A percentile compares a stretch with the other conserved stretches of the same genome.
Conservation (phyloP, 2,888 invertebrate species). For the Ormyrus pomaceus region DNA sequence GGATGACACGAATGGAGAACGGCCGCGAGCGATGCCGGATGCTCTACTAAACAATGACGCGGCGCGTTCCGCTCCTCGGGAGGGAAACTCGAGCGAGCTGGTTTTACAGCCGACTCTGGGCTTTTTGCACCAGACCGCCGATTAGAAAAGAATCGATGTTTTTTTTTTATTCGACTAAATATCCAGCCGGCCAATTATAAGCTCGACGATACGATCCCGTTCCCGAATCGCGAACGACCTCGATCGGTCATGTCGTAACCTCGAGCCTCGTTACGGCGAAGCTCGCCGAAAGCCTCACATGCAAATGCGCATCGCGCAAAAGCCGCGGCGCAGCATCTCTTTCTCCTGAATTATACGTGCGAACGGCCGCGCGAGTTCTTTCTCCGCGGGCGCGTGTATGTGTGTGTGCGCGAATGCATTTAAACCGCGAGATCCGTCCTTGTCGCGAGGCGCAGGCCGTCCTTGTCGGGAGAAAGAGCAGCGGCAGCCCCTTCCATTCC, state of each 20-base stretch:
- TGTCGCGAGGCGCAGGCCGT: conserved; percentile 60
- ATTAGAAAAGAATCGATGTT: too few species aligned
- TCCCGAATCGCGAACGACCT: background rate
- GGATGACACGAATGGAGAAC: conserved; percentile 23
- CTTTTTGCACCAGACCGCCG: background rate
- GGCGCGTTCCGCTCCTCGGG: conserved; percentile 44
- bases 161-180: too few species aligned
- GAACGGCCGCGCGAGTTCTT: too few species aligned
- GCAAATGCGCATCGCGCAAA: too few species aligned
- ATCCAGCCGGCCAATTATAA: too few species aligned
- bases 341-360: too few species aligned
- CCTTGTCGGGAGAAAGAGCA: conserved; percentile 57
- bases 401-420: too few species aligned
- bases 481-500: background rate
- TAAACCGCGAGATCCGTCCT: conserved; percentile 59
- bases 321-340: too few species aligned
- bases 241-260: background rate
- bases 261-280: too few species aligned
- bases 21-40: conserved; percentile 25
- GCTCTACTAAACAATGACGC: conserved; percentile 40
- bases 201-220: background rate
- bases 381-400: too few species aligned
- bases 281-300: too few species aligned
- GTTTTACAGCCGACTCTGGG: background rate
- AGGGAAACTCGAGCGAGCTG: conserved; percentile 18